Percentiles rank a stretch among this genome's conserved stretches.
Evolutionary conservation across 1,140 invertebrate species (phyloP).

Genomic region (Hyles euphorbiae): DNA sequence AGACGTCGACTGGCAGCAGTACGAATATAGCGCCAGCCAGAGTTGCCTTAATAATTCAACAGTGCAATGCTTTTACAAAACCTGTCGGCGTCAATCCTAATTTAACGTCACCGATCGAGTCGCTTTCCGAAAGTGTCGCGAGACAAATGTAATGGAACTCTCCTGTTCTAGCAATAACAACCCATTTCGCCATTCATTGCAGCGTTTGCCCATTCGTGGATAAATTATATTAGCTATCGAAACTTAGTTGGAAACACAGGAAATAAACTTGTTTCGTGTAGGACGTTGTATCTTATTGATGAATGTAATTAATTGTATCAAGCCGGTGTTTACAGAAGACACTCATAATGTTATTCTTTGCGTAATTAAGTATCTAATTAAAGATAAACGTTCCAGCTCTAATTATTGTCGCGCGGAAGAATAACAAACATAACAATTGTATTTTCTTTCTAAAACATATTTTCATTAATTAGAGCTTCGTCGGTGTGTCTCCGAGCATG

Average conservation of each 20-base stretch:
- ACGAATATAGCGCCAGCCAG: conserved; percentile 67
- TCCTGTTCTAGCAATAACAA: conserved; percentile 40
- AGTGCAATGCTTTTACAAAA: conserved; percentile 75
- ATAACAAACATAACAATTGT: too few relatives aligned
- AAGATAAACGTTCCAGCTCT: too few relatives aligned
- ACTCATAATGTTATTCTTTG: too few relatives aligned
- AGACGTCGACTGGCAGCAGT: conserved; percentile 38
- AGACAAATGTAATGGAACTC: conserved; percentile 71
- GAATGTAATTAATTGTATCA: too few relatives aligned
- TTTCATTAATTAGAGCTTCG: conserved; percentile 38
- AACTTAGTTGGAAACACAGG: too few relatives aligned
- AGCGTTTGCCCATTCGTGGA: neutral
- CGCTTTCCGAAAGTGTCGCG: conserved; percentile 65
- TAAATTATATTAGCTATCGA: too few relatives aligned
- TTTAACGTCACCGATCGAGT: conserved; percentile 64
- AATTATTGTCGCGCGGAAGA: too few relatives aligned
- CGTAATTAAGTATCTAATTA: too few relatives aligned
- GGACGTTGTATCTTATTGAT: too few relatives aligned
- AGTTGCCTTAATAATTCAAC: conserved; percentile 73
- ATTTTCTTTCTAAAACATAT: conserved; percentile 26
- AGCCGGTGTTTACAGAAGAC: too few relatives aligned
- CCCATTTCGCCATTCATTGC: conserved; percentile 19
- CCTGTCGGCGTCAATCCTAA: conserved; percentile 72
- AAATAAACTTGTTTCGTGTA: too few relatives aligned
- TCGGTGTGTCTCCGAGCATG: conserved; percentile 21